Evolutionary conservation across 2,797 vertebrate genomes (phyloP).

Genomic region (Orestias chungarensis): DNA sequence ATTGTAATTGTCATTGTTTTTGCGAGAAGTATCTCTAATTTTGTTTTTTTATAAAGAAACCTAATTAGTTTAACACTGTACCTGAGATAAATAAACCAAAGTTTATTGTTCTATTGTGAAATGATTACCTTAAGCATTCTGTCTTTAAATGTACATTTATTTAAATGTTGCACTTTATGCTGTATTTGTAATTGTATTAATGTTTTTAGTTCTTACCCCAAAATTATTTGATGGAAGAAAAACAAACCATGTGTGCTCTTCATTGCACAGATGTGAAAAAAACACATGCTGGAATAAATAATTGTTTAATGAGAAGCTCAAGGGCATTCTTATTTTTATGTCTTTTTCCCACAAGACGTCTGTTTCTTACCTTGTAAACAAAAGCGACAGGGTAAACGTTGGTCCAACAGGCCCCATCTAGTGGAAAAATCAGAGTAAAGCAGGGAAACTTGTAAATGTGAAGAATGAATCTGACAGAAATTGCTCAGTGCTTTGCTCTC

Average conservation of each 20-base stretch:
- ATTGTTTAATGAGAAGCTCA: constrained; percentile 26
- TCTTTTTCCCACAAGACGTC: not conserved
- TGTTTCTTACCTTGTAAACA: not conserved
- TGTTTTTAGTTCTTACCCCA: constrained; percentile 33
- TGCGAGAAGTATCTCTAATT: constrained; percentile 35
- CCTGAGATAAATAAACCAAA: constrained; percentile 43
- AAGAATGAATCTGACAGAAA: not conserved
- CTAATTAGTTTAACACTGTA: constrained; percentile 62
- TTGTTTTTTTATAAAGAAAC: constrained; percentile 26
- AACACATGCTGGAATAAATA: constrained; percentile 48
- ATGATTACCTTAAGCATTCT: constrained; percentile 43
- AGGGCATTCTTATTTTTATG: not conserved
- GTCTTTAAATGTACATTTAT: constrained; percentile 34
- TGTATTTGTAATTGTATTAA: constrained; percentile 56
- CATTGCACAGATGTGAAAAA: constrained; percentile 22
- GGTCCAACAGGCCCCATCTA: constrained; percentile 36
- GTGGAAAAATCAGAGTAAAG: constrained; percentile 17
- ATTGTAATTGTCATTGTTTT: constrained; percentile 48
- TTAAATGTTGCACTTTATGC: constrained; percentile 78
- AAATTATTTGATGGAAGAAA: constrained; percentile 17
- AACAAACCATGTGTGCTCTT: constrained; percentile 21
- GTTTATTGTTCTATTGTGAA: constrained; percentile 69
- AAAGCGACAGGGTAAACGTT: not conserved
- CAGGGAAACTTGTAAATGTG: not conserved
- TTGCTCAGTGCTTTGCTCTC: not conserved